Evolutionary conservation across 2,113 vertebrate species (phyloP).

Genomic region (Gymnogyps californianus): DNA sequence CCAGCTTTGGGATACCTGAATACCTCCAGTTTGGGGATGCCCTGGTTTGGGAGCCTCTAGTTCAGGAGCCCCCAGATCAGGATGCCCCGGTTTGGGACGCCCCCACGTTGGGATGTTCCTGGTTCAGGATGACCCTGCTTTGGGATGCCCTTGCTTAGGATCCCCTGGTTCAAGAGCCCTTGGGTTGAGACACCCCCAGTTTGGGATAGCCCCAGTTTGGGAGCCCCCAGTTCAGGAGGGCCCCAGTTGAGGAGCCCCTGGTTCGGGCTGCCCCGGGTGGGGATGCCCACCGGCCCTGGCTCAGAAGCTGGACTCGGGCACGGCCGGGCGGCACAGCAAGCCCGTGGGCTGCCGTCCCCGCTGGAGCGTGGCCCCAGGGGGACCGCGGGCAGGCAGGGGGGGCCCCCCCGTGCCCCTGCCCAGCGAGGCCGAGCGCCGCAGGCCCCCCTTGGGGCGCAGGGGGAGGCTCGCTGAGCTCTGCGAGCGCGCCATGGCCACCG

Average conservation of each 20-base stretch:
- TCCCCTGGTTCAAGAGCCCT: not conserved
- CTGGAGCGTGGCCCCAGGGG: constrained; percentile 68
- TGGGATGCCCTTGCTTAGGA: not conserved
- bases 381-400: not conserved
- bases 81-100: not conserved
- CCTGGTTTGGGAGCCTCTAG: not conserved
- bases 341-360: constrained; percentile 75
- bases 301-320: constrained; percentile 89
- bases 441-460: constrained; percentile 48
- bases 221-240: not conserved
- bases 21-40: not conserved
- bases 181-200: rapidly evolving
- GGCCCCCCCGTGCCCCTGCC: not conserved
- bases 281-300: rapidly evolving
- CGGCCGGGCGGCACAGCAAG: constrained; percentile 70
- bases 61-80: not conserved
- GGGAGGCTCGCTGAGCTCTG: not conserved
- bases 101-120: not conserved
- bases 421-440: constrained; percentile 41
- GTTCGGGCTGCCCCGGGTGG: not conserved
- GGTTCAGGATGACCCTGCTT: not conserved
- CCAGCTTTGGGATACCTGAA: not conserved
- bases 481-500: not conserved
- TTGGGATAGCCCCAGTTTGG: not conserved
- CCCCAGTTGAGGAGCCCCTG: not conserved